Base-by-base conservation (phyloP, 92 coral and sea anemone species). In the Palythoa grandiflora region DNA sequence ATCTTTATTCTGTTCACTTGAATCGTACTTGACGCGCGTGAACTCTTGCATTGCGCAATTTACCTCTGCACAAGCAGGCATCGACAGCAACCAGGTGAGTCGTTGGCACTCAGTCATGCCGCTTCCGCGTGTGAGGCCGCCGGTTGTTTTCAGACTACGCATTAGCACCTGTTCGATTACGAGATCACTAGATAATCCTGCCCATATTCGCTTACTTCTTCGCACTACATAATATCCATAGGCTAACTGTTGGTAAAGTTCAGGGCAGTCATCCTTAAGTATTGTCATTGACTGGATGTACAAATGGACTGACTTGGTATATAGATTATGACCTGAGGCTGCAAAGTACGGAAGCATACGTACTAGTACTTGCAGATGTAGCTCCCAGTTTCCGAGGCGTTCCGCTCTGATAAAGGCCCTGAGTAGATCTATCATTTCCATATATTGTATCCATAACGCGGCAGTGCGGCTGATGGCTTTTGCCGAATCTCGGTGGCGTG, bases 1-100 rank as follows among this genome's bases (percentile, higher is more conserved):
- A 48, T 92, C 94, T 70, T 88, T 92, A 53, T 92, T 88, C 39
- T 92, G 94, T 77, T 92, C 89, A 20, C 28, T 89, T 81, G 9
- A 89, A 77, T 38, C 38, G 75, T 36, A 20, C n/a, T 40, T 37
- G 39, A 37, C 76, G 48, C 36, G 35, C n/a, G 47, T 84, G 38
- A 84, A 6, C 47, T 84, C 76, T 52, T 83, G 87, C 91, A 91
- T 77, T 38, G 48, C 87, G 35, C 52, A 79, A 54, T 68, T 83
- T 11, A 16, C 74, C 73, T 91, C 89, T 47, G 93, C 91, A 73
- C 91, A 91, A 20, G 91, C 91, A 17, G 91, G 91, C 85, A 28
- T 83, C 0, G 89, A 80, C 38, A 57, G 76, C 78, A 87, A 61
- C 91, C 89, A 89, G 6, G 59, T 71, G 21, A 83, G 74, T 6